Evolutionary conservation across 2,797 vertebrate genomes (phyloP).

Genomic region (Enteromius treurensis): DNA sequence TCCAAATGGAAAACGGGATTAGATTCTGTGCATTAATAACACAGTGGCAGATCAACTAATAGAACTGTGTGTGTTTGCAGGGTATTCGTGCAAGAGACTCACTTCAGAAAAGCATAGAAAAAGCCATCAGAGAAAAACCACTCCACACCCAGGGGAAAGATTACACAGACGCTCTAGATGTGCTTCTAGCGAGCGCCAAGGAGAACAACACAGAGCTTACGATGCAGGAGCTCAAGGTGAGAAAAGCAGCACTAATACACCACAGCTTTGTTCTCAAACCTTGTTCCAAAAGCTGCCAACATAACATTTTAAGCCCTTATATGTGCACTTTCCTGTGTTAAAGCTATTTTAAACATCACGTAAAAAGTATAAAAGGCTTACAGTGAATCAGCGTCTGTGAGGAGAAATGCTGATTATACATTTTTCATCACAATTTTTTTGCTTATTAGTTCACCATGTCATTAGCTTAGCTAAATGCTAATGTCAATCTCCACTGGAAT

Average conservation of each 20-base stretch:
- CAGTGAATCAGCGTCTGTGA: not conserved
- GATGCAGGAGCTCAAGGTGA: slow-evolving; percentile 98
- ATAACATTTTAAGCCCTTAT: not conserved
- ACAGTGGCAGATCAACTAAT: not conserved
- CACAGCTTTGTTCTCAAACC: not conserved
- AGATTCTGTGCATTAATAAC: too few species aligned
- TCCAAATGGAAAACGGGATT: not conserved
- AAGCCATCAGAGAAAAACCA: slow-evolving; percentile 94
- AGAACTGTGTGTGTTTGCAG: slow-evolving; percentile 67
- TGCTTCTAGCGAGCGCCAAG: slow-evolving; percentile 93
- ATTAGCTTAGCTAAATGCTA: not conserved
- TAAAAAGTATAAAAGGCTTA: not conserved
- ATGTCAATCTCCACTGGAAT: not conserved
- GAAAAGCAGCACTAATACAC: not conserved
- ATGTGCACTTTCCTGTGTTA: not conserved
- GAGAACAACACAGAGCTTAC: slow-evolving; percentile 93
- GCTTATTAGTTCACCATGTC: not conserved
- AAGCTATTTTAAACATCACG: not conserved
- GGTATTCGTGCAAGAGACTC: slow-evolving; percentile 92
- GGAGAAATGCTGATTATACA: not conserved
- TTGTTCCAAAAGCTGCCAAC: not conserved
- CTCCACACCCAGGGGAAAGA: slow-evolving; percentile 91
- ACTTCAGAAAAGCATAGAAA: slow-evolving; percentile 91
- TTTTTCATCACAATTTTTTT: not conserved
- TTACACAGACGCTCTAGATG: slow-evolving; percentile 91